These are phyloP conservation scores for Armadillidium nasatum DNA, from an alignment of 1,140 invertebrate genomes.

Conservation along the genomic window DNA sequence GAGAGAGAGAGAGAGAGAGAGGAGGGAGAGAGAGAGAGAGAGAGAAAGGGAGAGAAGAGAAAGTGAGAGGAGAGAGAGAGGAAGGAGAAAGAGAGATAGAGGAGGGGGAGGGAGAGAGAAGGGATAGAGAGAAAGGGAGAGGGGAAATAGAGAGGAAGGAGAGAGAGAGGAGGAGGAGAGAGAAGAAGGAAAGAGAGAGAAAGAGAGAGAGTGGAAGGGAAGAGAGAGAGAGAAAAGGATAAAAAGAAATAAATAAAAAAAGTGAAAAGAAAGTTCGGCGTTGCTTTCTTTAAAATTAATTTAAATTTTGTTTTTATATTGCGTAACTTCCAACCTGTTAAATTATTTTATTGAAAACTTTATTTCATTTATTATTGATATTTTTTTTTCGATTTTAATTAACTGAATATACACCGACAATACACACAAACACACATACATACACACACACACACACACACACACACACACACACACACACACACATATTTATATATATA, in stretches of 20 bases:
- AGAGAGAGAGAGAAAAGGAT: background rate
- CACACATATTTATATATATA: no score
- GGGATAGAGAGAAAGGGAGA: background rate
- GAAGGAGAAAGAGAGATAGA: background rate
- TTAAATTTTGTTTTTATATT: no score
- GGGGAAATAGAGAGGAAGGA: background rate
- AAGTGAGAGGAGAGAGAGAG: conserved; percentile 7
- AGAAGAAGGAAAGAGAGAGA: background rate
- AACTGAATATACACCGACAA: no score
- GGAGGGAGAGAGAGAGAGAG: conserved; percentile 6
- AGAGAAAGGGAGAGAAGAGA: background rate
- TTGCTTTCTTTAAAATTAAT: no score
- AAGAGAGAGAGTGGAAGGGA: background rate
- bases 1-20: conserved; percentile 9
- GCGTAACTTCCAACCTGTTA: no score
- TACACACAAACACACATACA: no score
- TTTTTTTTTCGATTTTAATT: no score
- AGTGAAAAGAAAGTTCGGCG: background rate
- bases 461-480: no score
- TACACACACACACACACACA: no score
- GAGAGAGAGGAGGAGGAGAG: background rate
- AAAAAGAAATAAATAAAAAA: background rate
- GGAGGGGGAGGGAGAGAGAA: background rate
- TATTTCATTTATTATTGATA: no score
- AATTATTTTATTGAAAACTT: no score